Conservation (phyloP, 1,140 invertebrate species). For the Drosophila ironensis region DNA sequence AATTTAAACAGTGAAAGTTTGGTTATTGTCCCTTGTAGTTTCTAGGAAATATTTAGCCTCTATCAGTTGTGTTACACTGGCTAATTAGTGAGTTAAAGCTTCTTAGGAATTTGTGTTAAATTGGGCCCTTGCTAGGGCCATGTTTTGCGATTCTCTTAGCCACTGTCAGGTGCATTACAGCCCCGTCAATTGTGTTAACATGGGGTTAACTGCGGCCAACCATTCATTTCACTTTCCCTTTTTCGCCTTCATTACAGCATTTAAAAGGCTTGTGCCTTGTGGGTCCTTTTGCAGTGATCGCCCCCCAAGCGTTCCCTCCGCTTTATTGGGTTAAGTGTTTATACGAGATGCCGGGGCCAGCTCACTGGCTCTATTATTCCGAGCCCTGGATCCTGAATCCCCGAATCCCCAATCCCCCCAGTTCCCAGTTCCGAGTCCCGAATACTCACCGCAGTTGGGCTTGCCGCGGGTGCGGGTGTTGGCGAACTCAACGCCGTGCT, state of each 20-base stretch:
- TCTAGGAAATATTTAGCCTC: too few relatives aligned
- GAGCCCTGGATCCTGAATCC: background rate
- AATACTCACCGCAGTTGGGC: conserved; percentile 92
- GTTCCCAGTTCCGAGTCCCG: background rate
- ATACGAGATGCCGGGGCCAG: background rate
- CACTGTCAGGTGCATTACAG: too few relatives aligned
- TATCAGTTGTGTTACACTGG: too few relatives aligned
- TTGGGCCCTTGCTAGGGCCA: too few relatives aligned
- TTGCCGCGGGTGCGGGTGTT: conserved; percentile 92
- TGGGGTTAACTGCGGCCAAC: conserved; percentile 8
- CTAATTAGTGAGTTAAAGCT: too few relatives aligned
- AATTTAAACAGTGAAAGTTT: background rate
- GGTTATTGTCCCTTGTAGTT: background rate
- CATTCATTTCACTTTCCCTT: conserved; percentile 4
- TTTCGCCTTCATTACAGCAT: conserved; percentile 5
- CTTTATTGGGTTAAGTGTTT: conserved; percentile 42
- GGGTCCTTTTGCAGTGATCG: conserved; percentile 12
- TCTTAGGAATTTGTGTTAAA: too few relatives aligned
- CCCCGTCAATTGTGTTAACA: background rate
- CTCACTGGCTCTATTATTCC: background rate
- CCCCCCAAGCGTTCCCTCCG: background rate
- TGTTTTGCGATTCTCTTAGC: too few relatives aligned
- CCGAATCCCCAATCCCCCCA: background rate
- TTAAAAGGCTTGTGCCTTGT: conserved; percentile 19
- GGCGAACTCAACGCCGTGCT: conserved; percentile 93